Evolutionary conservation across 2,888 invertebrate genomes (phyloP), one percentile per base, ranked within the genome.

Genomic region (Synergus laeviventris): DNA sequence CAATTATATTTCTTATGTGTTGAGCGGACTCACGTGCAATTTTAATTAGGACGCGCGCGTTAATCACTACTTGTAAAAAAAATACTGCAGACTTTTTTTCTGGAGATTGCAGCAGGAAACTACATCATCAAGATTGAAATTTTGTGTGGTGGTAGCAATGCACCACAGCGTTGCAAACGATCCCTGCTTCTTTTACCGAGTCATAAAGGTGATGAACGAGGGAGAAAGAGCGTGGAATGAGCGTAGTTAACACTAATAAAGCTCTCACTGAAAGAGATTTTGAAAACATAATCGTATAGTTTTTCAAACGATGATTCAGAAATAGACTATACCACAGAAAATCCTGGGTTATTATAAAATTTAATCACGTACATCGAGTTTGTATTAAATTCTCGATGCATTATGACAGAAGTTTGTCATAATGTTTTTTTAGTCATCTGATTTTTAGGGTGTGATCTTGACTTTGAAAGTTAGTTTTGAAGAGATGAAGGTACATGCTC

Each of bases 161-260:
- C 31, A 70, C 45, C 70, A 49, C 18, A 49, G 70, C 49, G 70
- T 70, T 70, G 70, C 31, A 70, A 70, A 49, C 70, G 70, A 70
- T 54, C 49, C 31, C 45, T 49, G n/a, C 31, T 70, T 70, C 59
- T 49, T 70, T 49, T 70, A 70, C 70, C n/a, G 18, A 49, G 70
- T 70, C 49, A 49, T 70, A 70, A 70, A 70, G 31, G 70, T 49
- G 70, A 70, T 70, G 70, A 49, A 49, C 70, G 70, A 70, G 70
- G 70, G 49, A 70, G 49, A 70, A 70, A 70, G 18, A 70, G 70
- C n/a, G 31, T 49, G 36, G 31, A 70, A 49, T 70, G 49, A 36
- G n/a, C 36, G 31, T 18, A 49, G 70, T 70, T 70, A 54, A 70
- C n/a, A 70, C 49, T 70, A 49, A 49, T 49, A 70, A 70, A 70